Percentiles rank a stretch among this genome's conserved stretches.
These are phyloP conservation scores for Kradibia gibbosae DNA, from an alignment of 1,140 invertebrate species.

Conservation along the genomic window DNA sequence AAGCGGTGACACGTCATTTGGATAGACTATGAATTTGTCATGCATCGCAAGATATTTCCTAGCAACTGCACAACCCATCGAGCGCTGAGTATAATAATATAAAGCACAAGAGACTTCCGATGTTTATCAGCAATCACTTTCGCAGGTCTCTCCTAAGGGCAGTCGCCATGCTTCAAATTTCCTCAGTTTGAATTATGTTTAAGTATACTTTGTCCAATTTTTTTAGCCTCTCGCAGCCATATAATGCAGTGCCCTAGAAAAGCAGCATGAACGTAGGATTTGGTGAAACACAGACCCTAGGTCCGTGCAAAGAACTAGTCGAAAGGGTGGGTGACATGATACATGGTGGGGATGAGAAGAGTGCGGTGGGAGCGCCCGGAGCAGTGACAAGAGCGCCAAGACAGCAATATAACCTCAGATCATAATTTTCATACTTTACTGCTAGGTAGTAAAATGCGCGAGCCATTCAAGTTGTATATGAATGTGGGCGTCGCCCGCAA, in stretches of 20 bases:
- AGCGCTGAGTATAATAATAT: background rate
- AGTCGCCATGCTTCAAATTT: constrained; percentile 26
- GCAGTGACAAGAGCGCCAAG: constrained; percentile 63
- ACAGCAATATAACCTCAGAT: constrained; percentile 53
- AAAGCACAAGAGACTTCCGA: background rate
- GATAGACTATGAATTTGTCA: background rate
- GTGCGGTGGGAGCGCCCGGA: constrained; percentile 53
- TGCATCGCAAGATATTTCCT: background rate
- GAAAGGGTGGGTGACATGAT: background rate
- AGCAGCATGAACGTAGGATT: background rate
- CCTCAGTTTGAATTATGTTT: constrained; percentile 46
- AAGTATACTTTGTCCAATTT: constrained; percentile 17
- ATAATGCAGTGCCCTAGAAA: background rate
- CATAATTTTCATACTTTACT: constrained; percentile 67
- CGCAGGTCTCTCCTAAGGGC: background rate
- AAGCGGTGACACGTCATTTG: no score
- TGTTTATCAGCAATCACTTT: background rate
- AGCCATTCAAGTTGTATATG: constrained; percentile 53
- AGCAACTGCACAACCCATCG: background rate
- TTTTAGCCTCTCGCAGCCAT: constrained; percentile 9
- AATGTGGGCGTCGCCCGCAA: constrained; percentile 64
- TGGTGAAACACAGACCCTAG: background rate
- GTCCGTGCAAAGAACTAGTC: background rate
- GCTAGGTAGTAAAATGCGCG: constrained; percentile 62
- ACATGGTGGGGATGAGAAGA: background rate